Base-by-base conservation (phyloP, 2,888 invertebrate species). In the Latrodectus elegans region DNA sequence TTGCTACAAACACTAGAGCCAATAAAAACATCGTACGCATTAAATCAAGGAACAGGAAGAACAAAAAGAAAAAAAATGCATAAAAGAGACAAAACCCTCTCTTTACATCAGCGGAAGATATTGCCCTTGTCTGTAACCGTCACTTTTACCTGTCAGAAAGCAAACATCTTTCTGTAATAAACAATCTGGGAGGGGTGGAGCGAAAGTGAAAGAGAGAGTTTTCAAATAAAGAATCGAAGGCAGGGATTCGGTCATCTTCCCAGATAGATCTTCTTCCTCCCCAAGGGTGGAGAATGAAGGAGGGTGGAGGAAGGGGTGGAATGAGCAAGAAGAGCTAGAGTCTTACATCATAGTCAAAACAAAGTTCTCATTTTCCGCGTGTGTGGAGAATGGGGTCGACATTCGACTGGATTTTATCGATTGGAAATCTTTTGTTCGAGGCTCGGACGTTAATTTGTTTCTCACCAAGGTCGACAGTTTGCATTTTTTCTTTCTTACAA, bases 61-160 rank as follows among this genome's bases (percentile, higher is more conserved):
- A 10, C 55, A 3, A 71, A 71, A 38, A 60, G 60, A 22, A 22
- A 52, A 26, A 78, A 78, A 72, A 52, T n/a, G 26, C 17, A 52
- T 17, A 17, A 51, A 52, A 17, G 14, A 8, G 17, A 22, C 11
- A 17, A 52, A 73, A 14, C 14, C 60, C 22, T n/a, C 49, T 64
- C 64, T 64, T 38, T 38, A 79, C 53, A 15, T 71, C 70, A 51
- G 14, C 26, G 68, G 10, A 52, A 72, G 73, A 75, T 81, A 81
- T 78, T 78, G 72, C 84, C 71, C 77, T 64, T 84, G 71, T 17
- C 80, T 38, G 84, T 71, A 73, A 65, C 82, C 84, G 78, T 84
- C 84, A 84, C 77, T 72, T 84, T 72, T 65, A 17, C 67, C 78
- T 84, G 84, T 84, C 84, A 84, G 38, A 52, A n/a, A 52, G 64